Conservation (phyloP, 2,797 vertebrate genomes). For the Rhincodon typus region DNA sequence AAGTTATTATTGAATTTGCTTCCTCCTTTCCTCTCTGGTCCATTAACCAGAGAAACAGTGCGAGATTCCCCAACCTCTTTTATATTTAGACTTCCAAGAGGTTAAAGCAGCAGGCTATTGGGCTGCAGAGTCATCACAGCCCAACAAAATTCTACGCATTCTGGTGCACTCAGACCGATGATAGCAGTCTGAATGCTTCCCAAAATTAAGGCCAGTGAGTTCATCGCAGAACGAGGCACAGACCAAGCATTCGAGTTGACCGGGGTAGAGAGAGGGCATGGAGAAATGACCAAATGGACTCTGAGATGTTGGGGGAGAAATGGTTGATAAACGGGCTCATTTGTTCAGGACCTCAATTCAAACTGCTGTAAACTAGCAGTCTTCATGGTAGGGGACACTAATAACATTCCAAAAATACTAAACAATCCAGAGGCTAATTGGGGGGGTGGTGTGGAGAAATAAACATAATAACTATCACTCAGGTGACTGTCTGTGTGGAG, state of each 20-base stretch:
- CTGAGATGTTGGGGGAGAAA: not conserved
- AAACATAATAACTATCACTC: no score
- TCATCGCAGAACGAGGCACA: not conserved
- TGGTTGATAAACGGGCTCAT: not conserved
- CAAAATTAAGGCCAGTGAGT: not conserved
- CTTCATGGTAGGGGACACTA: no score
- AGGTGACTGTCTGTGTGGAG: no score
- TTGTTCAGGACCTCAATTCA: not conserved
- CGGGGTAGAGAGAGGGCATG: no score
- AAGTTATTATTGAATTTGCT: not conserved
- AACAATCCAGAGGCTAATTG: no score
- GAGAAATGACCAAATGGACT: not conserved
- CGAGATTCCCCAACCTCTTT: not conserved
- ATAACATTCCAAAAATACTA: no score
- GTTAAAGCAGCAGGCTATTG: not conserved
- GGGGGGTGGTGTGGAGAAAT: no score
- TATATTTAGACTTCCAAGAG: not conserved
- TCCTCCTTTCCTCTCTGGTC: not conserved
- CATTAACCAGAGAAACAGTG: not conserved
- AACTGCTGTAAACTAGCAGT: not conserved
- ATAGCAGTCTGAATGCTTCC: not conserved
- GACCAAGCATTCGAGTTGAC: not conserved
- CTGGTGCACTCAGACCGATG: not conserved
- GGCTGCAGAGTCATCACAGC: not conserved
- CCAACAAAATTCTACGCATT: not conserved